Conservation (phyloP, 2,888 invertebrate genomes). For the Epiperipatus broadwayi region DNA sequence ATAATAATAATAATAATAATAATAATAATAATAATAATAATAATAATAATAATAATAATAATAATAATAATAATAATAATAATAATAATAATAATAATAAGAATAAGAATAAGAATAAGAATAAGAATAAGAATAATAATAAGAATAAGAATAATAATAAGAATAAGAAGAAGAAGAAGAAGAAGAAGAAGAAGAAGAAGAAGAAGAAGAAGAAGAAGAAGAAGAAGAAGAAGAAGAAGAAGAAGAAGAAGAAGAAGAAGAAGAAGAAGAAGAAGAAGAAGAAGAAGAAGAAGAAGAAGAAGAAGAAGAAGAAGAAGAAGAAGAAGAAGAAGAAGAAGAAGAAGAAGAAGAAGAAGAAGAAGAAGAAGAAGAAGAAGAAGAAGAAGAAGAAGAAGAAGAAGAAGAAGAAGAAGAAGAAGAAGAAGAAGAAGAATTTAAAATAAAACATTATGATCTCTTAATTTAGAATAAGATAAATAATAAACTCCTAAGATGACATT, state of each 20-base stretch:
- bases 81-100: constrained; percentile 3
- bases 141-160: too few species aligned
- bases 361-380: background rate
- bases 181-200: background rate
- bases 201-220: background rate
- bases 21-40: too few species aligned
- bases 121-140: too few species aligned
- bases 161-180: too few species aligned
- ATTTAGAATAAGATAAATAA: too few species aligned
- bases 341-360: background rate
- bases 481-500: too few species aligned
- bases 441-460: too few species aligned
- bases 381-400: background rate
- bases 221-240: background rate
- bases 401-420: background rate
- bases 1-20: too few species aligned
- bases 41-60: too few species aligned
- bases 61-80: too few species aligned
- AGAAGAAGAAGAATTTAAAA: too few species aligned
- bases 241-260: background rate
- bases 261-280: background rate
- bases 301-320: background rate
- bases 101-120: too few species aligned
- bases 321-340: background rate
- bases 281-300: background rate